Base-by-base conservation (phyloP, 2,113 vertebrate species). In the Petrocephalus zakoni region DNA sequence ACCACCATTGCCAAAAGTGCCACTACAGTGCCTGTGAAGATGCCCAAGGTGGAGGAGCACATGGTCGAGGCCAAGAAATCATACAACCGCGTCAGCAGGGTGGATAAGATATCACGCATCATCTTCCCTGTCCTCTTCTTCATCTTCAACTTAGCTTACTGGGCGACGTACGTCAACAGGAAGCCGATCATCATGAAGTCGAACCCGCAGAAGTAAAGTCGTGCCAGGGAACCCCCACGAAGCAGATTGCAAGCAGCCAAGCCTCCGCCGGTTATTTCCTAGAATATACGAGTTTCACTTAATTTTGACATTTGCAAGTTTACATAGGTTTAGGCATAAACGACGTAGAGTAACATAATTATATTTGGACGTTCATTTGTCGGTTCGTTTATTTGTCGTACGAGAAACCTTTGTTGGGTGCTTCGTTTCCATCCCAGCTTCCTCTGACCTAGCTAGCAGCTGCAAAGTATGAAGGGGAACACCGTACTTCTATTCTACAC, bases 71-170 rank as follows among this genome's bases (percentile, higher is more conserved):
- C 95, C 91, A 98, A 96, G 93, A 99, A 99, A 93, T 98, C 98
- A 34, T 99, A 99, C 96, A 99, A 99, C 94, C 99, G 98, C 0
- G 98, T 99, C 95, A 99, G 98, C 97, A 99, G 97, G 96, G 98
- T 99, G 93, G 98, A 99, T 96, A 99, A 99, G 95, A 98, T 99
- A 92, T 99, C 98, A 0, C 98, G 98, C 94, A 99, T 99, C 88
- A 96, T 99, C 92, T 99, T 99, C 93, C 98, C 98, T 1, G 95
- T 99, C 85, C 96, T 99, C 87, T 99, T 99, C 94, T 98, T 98
- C 94, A 98, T 99, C 93, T 99, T 99, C 94, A 99, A 99, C 92
- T 91, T 99, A 89, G 98, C 96, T 88, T 99, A 99, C 94, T 99
- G 98, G 98, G 98, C 97, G 86, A 99, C 98, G 0, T 99, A 99